These are phyloP conservation scores for Limnephilus rhombicus DNA, from an alignment of 2,888 invertebrate genomes.

Conservation along the genomic window DNA sequence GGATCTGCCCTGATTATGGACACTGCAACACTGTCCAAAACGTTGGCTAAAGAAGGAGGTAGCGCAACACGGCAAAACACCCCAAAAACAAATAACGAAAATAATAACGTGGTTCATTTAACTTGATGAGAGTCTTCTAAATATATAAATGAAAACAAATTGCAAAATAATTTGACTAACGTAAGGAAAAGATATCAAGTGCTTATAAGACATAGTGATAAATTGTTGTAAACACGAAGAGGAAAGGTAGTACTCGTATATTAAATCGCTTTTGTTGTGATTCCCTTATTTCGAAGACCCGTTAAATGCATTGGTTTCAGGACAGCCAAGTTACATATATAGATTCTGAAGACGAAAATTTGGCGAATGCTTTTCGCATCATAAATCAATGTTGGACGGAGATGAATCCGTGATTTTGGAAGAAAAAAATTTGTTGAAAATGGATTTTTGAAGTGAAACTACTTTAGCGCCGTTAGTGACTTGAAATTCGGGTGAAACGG, in stretches of 20 bases:
- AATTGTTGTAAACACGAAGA: neutral
- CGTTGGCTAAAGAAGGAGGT: no score
- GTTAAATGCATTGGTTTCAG: neutral
- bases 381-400: neutral
- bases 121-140: neutral
- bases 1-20: no score
- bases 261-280: neutral
- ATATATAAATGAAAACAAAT: neutral
- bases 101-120: neutral
- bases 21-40: no score
- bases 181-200: neutral
- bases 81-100: neutral
- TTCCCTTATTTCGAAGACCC: neutral
- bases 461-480: no score
- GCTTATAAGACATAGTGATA: neutral
- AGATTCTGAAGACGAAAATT: neutral
- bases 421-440: neutral
- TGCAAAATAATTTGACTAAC: neutral
- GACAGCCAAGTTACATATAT: neutral
- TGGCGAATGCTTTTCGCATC: neutral
- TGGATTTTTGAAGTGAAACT: no score
- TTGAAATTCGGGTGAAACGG: no score
- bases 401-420: neutral
- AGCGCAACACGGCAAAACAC: no score
- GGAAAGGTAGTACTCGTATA: neutral